Evolutionary conservation across 2,797 vertebrate species (phyloP).

Genomic region (Chanos chanos): DNA sequence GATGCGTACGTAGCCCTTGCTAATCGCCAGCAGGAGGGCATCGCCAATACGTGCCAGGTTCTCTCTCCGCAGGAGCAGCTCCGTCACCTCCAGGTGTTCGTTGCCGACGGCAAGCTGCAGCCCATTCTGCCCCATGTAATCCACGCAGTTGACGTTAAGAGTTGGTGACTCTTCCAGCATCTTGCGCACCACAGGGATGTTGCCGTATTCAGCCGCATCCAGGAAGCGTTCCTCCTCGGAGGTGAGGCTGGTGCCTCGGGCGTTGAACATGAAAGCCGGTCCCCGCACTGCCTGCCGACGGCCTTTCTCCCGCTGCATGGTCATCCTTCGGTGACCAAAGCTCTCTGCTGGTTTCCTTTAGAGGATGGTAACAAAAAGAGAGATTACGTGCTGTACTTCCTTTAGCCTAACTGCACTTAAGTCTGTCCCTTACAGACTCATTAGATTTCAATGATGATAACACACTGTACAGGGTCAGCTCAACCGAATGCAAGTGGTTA

Average conservation of each 20-base stretch:
- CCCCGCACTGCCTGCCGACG: constrained; percentile 80
- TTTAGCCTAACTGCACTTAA: background rate
- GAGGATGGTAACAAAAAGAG: background rate
- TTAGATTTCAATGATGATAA: background rate
- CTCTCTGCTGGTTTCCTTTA: constrained; percentile 70
- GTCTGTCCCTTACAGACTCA: too few relatives aligned
- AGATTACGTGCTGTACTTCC: background rate
- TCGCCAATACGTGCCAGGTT: constrained; percentile 86
- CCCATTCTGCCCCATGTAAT: constrained; percentile 88
- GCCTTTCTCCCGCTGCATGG: constrained; percentile 80
- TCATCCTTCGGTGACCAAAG: constrained; percentile 68
- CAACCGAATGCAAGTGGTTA: constrained; percentile 3
- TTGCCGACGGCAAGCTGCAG: constrained; percentile 85
- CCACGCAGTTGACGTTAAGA: constrained; percentile 84
- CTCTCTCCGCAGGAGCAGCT: constrained; percentile 80
- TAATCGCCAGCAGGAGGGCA: constrained; percentile 84
- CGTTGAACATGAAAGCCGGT: constrained; percentile 84
- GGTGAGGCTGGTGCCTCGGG: constrained; percentile 75
- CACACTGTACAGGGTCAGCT: background rate
- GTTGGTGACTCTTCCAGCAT: constrained; percentile 83
- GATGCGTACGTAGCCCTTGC: constrained; percentile 86
- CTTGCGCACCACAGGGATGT: constrained; percentile 86
- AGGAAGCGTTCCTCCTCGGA: constrained; percentile 83
- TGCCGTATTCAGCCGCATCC: constrained; percentile 83
- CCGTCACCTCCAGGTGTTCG: constrained; percentile 86